A percentile compares a stretch with the other conserved stretches of the same genome.
Conservation (phyloP, 1,140 invertebrate species). For the Drosophila watanabei region DNA sequence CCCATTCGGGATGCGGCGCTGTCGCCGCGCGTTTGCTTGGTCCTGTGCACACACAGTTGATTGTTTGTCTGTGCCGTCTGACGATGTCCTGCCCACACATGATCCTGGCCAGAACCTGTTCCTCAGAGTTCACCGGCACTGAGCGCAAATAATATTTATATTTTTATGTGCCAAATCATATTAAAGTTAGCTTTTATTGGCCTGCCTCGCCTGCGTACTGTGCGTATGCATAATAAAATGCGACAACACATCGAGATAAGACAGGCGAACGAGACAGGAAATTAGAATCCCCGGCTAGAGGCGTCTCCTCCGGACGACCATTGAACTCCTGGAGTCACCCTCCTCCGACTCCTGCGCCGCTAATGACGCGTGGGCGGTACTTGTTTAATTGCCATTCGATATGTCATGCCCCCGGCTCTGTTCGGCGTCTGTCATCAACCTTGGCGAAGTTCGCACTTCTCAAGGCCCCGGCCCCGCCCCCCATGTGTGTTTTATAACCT, state of each 20-base stretch:
- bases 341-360: background rate
- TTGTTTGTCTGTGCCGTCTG: conserved; percentile 45
- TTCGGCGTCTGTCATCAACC: conserved; percentile 70
- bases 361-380: conserved; percentile 64
- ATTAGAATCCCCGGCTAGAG: conserved; percentile 51
- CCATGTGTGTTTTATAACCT: conserved; percentile 71
- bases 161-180: conserved; percentile 80
- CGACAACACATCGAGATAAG: conserved; percentile 71
- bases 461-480: background rate
- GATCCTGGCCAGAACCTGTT: conserved; percentile 45
- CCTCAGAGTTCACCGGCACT: conserved; percentile 54
- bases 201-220: conserved; percentile 37
- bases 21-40: conserved; percentile 25
- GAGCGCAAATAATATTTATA: conserved; percentile 77
- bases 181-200: conserved; percentile 80
- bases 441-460: conserved; percentile 39
- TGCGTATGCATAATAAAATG: conserved; percentile 82
- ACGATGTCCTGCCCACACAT: conserved; percentile 33
- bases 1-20: conserved; percentile 59
- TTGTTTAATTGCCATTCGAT: conserved; percentile 81
- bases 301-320: conserved; percentile 45
- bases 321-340: conserved; percentile 43
- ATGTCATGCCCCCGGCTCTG: conserved; percentile 46
- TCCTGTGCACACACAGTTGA: conserved; percentile 52
- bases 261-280: conserved; percentile 77